Evolutionary conservation across 2,888 invertebrate species (phyloP).

Genomic region (Rhogogaster chlorosoma): DNA sequence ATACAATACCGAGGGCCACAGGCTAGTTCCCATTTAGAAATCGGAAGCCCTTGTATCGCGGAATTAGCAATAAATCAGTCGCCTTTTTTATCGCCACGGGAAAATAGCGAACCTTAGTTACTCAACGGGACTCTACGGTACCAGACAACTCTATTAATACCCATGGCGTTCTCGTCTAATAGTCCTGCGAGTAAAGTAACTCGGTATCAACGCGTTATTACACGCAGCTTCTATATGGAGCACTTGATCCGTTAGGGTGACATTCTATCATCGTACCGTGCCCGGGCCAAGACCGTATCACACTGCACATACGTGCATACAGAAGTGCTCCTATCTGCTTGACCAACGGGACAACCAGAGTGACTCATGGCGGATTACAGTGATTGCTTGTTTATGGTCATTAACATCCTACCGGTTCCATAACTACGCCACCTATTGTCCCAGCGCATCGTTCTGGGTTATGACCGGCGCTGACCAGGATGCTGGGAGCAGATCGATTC

Average conservation of each 20-base stretch:
- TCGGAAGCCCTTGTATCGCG: background rate
- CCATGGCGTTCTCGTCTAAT: conserved; percentile 46
- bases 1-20: background rate
- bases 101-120: conserved; percentile 35
- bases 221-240: background rate
- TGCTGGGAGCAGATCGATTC: background rate
- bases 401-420: conserved; percentile 77
- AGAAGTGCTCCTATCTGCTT: conserved; percentile 70
- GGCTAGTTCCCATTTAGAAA: background rate
- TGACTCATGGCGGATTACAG: conserved; percentile 77
- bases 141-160: conserved; percentile 47
- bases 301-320: background rate
- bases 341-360: conserved; percentile 74
- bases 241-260: background rate
- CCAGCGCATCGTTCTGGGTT: background rate
- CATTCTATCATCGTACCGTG: background rate
- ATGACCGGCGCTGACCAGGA: background rate
- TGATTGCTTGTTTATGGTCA: conserved; percentile 78
- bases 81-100: conserved; percentile 34
- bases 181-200: conserved; percentile 16
- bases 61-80: conserved; percentile 21
- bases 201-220: background rate
- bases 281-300: background rate
- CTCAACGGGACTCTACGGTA: conserved; percentile 28
- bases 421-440: conserved; percentile 67